Evolutionary conservation across 2,797 vertebrate genomes (phyloP).

Genomic region (Sternarchorhynchus goeldii): DNA sequence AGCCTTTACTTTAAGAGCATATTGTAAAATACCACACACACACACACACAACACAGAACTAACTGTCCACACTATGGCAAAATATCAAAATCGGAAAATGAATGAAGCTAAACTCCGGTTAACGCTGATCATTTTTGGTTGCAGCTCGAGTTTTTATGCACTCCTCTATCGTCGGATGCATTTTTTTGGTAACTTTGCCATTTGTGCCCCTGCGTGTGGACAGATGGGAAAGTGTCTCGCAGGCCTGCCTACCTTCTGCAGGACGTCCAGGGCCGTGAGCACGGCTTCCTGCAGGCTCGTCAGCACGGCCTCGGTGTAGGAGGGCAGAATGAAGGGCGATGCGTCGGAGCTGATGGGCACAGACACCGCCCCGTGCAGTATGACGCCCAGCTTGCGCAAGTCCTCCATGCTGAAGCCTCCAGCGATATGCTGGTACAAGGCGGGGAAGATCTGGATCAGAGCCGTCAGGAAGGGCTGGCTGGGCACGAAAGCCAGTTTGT

Average conservation of each 20-base stretch:
- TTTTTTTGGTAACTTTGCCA: not conserved
- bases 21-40: too few relatives aligned
- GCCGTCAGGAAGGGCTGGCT: constrained; percentile 99
- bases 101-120: too few relatives aligned
- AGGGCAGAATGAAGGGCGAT: constrained; percentile 97
- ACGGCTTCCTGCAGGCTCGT: constrained; percentile 97
- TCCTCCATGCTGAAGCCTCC: constrained; percentile 96
- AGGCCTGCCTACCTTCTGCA: constrained; percentile 89
- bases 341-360: constrained; percentile 98
- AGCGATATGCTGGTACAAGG: constrained; percentile 97
- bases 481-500: constrained; percentile 93
- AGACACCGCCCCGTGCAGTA: constrained; percentile 93
- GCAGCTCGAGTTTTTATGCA: too few relatives aligned
- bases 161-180: too few relatives aligned
- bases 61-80: too few relatives aligned
- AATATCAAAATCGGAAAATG: too few relatives aligned
- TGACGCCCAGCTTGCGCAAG: constrained; percentile 90
- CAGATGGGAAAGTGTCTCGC: not conserved
- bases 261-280: constrained; percentile 92
- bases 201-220: not conserved
- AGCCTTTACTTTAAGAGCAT: too few relatives aligned
- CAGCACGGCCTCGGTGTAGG: constrained; percentile 95
- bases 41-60: too few relatives aligned
- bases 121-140: too few relatives aligned
- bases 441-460: constrained; percentile 96